Conservation (phyloP, 1,140 invertebrate genomes). For the Thalassaphorura encarpata region DNA sequence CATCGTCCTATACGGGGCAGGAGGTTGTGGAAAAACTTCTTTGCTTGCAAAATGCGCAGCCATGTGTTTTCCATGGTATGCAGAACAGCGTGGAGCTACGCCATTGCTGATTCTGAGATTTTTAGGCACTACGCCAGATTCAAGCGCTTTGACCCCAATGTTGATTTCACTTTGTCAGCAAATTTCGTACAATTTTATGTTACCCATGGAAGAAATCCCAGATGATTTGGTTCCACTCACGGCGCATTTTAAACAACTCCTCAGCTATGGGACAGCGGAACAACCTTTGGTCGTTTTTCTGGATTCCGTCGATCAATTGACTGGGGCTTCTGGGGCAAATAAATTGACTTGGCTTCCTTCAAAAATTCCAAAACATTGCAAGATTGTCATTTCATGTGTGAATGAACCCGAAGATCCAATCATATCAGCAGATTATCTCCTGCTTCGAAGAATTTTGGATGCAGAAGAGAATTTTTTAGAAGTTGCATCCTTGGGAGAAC, state of each 20-base stretch:
- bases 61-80: constrained; percentile 30
- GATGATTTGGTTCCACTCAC: constrained; percentile 91
- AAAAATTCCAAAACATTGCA: constrained; percentile 75
- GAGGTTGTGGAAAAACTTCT: constrained; percentile 96
- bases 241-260: constrained; percentile 87
- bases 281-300: constrained; percentile 79
- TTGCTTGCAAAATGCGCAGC: constrained; percentile 79
- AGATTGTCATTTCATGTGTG: constrained; percentile 85
- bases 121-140: constrained; percentile 93
- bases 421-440: constrained; percentile 74
- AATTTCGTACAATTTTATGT: constrained; percentile 90
- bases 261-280: constrained; percentile 65
- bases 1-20: constrained; percentile 87
- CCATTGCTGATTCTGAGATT: constrained; percentile 86
- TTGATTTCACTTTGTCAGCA: constrained; percentile 92
- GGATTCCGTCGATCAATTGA: constrained; percentile 89
- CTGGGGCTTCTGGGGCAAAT: constrained; percentile 86
- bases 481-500: constrained; percentile 79
- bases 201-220: constrained; percentile 85
- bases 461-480: constrained; percentile 85
- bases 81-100: constrained; percentile 40
- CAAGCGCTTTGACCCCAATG: constrained; percentile 84
- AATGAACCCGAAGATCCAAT: constrained; percentile 74
- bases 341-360: constrained; percentile 95
- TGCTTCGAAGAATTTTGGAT: constrained; percentile 80